Conservation (phyloP, 2,888 invertebrate genomes). For the Hemicrepidius hirtus region DNA sequence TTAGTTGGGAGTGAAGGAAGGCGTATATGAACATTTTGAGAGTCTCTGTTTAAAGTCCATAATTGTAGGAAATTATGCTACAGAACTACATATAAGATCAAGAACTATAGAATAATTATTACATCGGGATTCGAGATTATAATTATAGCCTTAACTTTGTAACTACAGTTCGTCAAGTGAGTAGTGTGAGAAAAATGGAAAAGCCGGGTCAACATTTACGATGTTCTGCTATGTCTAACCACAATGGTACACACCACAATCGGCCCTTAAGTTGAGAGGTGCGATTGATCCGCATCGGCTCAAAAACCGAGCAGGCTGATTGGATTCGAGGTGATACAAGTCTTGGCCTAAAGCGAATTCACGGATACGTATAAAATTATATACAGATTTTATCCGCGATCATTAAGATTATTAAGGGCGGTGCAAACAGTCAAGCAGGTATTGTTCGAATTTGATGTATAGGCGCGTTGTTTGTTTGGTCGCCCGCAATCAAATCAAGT, state of each 20-base stretch:
- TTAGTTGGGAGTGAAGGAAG: background rate
- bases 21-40: constrained; percentile 58
- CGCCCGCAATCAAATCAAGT: constrained; percentile 62
- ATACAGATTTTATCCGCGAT: constrained; percentile 72
- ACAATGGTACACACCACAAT: constrained; percentile 62
- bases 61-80: constrained; percentile 70
- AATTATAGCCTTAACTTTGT: constrained; percentile 68
- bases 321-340: constrained; percentile 67
- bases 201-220: constrained; percentile 56
- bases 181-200: constrained; percentile 62
- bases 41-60: constrained; percentile 64
- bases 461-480: constrained; percentile 68
- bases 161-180: constrained; percentile 65
- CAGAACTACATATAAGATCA: constrained; percentile 62
- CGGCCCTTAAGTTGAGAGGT: constrained; percentile 50
- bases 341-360: constrained; percentile 69
- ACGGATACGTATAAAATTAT: constrained; percentile 71
- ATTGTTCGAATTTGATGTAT: constrained; percentile 70
- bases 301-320: constrained; percentile 58
- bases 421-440: constrained; percentile 68
- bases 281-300: constrained; percentile 55
- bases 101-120: constrained; percentile 70
- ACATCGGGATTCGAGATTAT: constrained; percentile 70
- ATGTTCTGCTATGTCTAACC: constrained; percentile 60
- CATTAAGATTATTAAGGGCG: constrained; percentile 73